Conservation (phyloP, 2,113 vertebrate species). For the Opisthocomus hoazin region DNA sequence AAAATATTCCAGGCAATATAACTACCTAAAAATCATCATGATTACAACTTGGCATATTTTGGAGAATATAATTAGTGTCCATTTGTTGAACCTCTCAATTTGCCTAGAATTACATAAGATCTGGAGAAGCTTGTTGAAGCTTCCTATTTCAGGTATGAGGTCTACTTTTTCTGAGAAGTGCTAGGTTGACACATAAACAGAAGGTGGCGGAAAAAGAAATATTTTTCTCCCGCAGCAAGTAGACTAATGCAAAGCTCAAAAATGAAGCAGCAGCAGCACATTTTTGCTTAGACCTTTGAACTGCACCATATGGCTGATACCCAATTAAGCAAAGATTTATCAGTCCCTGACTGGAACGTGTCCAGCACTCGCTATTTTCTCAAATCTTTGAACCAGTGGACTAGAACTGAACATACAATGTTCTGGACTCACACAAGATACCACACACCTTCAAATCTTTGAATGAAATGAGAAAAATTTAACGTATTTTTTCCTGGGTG, state of each 20-base stretch:
- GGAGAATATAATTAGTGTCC: not conserved
- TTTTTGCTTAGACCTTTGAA: constrained; percentile 44
- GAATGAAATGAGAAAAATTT: not conserved
- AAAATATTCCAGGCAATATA: not conserved
- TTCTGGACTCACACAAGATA: not conserved
- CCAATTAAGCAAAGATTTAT: constrained; percentile 41
- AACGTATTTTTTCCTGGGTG: not conserved
- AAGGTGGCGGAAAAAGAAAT: constrained; percentile 17
- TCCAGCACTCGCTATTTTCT: not conserved
- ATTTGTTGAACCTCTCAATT: not conserved
- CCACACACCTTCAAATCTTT: not conserved
- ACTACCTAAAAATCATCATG: not conserved
- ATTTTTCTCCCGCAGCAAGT: not conserved
- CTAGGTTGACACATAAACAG: not conserved
- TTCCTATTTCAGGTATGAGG: not conserved
- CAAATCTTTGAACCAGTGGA: not conserved
- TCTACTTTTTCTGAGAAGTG: not conserved
- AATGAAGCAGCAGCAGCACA: not conserved
- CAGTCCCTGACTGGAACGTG: not conserved
- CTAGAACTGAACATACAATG: not conserved
- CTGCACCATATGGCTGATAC: constrained; percentile 8
- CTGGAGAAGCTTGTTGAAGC: not conserved
- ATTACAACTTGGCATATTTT: not conserved
- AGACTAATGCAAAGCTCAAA: constrained; percentile 10
- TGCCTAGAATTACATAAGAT: not conserved